A percentile compares a stretch with the other conserved stretches of the same genome.
Evolutionary conservation across 2,113 vertebrate species (phyloP).

Genomic region (Pseudorhombus dupliciocellatus): DNA sequence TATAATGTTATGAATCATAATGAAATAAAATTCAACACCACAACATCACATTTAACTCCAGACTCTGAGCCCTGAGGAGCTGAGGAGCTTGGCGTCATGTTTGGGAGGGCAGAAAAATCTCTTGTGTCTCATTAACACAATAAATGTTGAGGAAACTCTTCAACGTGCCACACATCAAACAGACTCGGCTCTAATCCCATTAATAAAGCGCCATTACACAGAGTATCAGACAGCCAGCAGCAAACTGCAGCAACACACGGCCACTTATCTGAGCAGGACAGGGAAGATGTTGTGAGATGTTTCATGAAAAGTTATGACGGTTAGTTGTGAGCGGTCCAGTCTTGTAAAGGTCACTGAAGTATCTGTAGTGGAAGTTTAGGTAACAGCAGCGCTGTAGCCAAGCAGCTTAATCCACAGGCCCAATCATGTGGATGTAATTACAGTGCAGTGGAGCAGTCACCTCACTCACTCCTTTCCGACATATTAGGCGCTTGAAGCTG

Average conservation of each 20-base stretch:
- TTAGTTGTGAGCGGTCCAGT: neutral
- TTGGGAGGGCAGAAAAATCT: neutral
- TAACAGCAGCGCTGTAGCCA: slow-evolving; percentile 22
- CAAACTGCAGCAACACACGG: neutral
- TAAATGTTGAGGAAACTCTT: slow-evolving; percentile 8
- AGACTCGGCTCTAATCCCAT: slow-evolving; percentile 7
- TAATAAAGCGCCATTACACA: slow-evolving; percentile 7
- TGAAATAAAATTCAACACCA: neutral
- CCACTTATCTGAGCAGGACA: neutral
- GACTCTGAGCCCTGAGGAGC: neutral
- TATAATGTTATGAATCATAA: neutral
- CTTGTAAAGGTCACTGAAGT: slow-evolving; percentile 14
- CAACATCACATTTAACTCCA: neutral
- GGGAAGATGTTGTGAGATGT: neutral
- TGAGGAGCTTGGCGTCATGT: neutral
- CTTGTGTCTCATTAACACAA: neutral
- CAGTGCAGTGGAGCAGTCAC: slow-evolving; percentile 57
- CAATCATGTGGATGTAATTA: slow-evolving; percentile 74
- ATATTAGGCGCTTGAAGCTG: slow-evolving; percentile 1
- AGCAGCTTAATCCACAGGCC: slow-evolving; percentile 58
- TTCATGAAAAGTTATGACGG: neutral
- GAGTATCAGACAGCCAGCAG: neutral
- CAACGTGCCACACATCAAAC: neutral
- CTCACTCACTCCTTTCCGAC: slow-evolving; percentile 54
- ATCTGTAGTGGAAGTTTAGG: slow-evolving; percentile 27